phyloP scores from a whole-genome alignment of 1,140 invertebrate genomes.

The Drosophila pectinifera region DNA sequence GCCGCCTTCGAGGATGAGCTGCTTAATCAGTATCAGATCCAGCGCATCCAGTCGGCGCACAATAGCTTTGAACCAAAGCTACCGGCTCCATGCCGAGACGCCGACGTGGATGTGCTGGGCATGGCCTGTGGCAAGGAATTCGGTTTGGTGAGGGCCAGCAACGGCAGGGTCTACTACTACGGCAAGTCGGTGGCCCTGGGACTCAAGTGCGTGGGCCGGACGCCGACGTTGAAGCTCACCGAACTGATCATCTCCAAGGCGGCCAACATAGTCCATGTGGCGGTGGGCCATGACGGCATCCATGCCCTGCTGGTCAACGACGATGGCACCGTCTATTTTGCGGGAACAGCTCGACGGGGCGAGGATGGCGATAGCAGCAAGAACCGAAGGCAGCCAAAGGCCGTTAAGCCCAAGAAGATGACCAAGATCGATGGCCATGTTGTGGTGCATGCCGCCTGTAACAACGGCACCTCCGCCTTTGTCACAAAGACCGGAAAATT shows the following conservation, averaged over 20 bases:
- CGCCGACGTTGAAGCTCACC: slow-evolving; percentile 89
- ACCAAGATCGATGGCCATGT: slow-evolving; percentile 94
- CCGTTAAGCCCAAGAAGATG: slow-evolving; percentile 96
- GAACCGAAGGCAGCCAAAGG: slow-evolving; percentile 93
- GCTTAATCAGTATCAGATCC: slow-evolving; percentile 84
- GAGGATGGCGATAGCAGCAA: slow-evolving; percentile 97
- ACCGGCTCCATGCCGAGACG: slow-evolving; percentile 68
- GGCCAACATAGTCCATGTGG: slow-evolving; percentile 91
- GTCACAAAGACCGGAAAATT: slow-evolving; percentile 95
- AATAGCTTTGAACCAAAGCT: slow-evolving; percentile 84
- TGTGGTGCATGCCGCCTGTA: slow-evolving; percentile 94
- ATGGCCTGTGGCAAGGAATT: slow-evolving; percentile 92
- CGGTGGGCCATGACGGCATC: slow-evolving; percentile 96
- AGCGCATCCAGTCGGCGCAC: slow-evolving; percentile 81
- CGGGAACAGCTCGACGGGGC: slow-evolving; percentile 94
- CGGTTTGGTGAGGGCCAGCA: slow-evolving; percentile 90
- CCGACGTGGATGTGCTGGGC: slow-evolving; percentile 77
- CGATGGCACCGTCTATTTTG: slow-evolving; percentile 95
- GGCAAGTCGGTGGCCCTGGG: slow-evolving; percentile 89
- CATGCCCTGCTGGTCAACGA: slow-evolving; percentile 95
- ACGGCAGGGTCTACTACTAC: slow-evolving; percentile 91
- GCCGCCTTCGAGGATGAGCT: slow-evolving; percentile 90
- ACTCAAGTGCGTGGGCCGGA: slow-evolving; percentile 85
- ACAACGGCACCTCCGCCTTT: slow-evolving; percentile 97
- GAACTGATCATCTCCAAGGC: slow-evolving; percentile 91